Conservation (phyloP, 2,797 vertebrate genomes). For the Serranus cabrilla region DNA sequence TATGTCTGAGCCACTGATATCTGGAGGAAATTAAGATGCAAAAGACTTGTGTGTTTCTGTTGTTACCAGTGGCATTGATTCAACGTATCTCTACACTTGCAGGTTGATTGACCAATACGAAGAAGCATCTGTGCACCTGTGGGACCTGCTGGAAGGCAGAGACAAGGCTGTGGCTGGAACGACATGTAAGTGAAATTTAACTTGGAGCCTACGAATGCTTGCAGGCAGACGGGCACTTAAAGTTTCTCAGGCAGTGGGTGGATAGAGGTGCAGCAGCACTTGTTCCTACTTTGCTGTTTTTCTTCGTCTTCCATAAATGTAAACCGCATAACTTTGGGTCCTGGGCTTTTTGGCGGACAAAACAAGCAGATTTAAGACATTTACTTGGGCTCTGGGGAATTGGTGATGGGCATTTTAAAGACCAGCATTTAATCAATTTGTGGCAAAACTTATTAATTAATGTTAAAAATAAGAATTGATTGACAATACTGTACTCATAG, state of each 20-base stretch:
- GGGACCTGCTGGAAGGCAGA: slow-evolving; percentile 95
- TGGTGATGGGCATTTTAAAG: not conserved
- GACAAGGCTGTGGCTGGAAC: slow-evolving; percentile 96
- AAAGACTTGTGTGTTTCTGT: not conserved
- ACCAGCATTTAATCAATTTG: not conserved
- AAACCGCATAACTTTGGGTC: not conserved
- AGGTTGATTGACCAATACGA: slow-evolving; percentile 96
- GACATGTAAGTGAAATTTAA: slow-evolving; percentile 90
- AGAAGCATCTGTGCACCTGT: slow-evolving; percentile 94
- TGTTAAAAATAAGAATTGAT: not conserved
- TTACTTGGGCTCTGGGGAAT: too few relatives aligned
- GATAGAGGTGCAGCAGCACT: too few relatives aligned
- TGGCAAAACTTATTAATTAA: not conserved
- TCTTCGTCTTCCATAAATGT: not conserved
- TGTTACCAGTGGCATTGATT: not conserved
- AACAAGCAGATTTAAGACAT: not conserved
- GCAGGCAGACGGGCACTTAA: not conserved
- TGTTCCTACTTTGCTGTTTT: not conserved
- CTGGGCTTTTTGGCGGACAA: not conserved
- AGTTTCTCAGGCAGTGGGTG: too few relatives aligned
- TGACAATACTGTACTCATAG: not conserved
- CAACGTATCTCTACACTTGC: slow-evolving; percentile 20
- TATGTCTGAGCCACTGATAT: slow-evolving; percentile 58
- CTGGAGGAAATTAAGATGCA: not conserved
- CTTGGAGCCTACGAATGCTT: not conserved